Evolutionary conservation across 2,113 vertebrate species (phyloP).

Genomic region (Micronycteris hirsuta): DNA sequence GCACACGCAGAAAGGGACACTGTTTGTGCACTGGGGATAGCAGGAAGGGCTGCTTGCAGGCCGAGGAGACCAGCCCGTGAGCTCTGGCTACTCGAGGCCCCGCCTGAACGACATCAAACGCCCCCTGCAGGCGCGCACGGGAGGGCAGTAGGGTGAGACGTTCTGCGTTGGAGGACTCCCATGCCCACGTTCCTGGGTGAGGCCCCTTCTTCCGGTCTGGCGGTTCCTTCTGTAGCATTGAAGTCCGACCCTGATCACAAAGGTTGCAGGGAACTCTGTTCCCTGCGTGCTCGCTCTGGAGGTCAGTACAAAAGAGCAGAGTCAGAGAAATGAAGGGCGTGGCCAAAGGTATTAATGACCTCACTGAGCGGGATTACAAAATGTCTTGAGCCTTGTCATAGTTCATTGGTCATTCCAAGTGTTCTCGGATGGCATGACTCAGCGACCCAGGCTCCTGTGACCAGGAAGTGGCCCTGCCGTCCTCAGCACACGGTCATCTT

Average conservation of each 20-base stretch:
- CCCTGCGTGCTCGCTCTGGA: not conserved
- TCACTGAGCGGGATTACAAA: not conserved
- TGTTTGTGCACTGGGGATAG: not conserved
- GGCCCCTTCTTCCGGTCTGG: not conserved
- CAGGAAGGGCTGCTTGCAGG: not conserved
- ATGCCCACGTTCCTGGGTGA: accelerated
- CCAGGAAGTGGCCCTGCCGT: not conserved
- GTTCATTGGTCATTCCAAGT: not conserved
- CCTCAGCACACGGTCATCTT: too few species aligned
- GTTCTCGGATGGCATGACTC: not conserved
- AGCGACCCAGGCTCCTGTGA: too few species aligned
- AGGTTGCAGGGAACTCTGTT: not conserved
- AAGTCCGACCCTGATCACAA: not conserved
- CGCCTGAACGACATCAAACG: not conserved
- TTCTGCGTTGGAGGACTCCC: accelerated
- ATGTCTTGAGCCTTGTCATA: not conserved
- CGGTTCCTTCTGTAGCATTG: not conserved
- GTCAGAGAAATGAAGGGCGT: not conserved
- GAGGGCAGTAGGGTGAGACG: not conserved
- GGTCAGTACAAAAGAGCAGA: not conserved
- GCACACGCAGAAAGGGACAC: not conserved
- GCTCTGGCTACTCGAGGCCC: not conserved
- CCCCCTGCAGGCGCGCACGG: accelerated
- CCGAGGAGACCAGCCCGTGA: too few species aligned
- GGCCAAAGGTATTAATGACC: not conserved